Evolutionary conservation across 2,888 invertebrate species (phyloP), one percentile per base, ranked within the genome.

Genomic region (Julus scandinavius): DNA sequence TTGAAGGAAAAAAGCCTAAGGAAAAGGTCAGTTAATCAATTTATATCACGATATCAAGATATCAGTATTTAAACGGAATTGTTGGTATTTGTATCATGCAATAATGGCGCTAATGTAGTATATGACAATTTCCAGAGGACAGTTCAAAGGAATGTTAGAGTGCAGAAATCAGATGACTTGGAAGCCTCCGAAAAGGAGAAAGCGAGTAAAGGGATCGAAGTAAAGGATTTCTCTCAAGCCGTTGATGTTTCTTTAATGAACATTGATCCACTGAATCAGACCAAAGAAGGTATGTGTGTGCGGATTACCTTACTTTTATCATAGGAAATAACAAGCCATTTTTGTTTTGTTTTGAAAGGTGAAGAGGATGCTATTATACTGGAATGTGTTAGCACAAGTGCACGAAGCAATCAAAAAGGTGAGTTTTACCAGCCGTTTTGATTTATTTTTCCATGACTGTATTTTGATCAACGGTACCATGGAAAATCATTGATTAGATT

Each of bases 1-100:
- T 87, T 20, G 83, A 87, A 45, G 87, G 87, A n/a, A 83, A 45
- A 11, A 87, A 83, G 2, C 83, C 83, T n/a, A 20, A 87, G 45
- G 4, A n/a, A 58, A 41, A 41, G 40, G 87, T 58, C 1, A 86
- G 86, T 49, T 11, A 3, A 86, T 29, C 0, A 0, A 54, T 3
- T 3, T 13, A 15, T 54, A 11, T 54, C 54, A n/a, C n/a, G n/a
- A n/a, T n/a, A n/a, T n/a, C n/a, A n/a, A n/a, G n/a, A 15, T 54
- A 11, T 54, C 54, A 29, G 29, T 29, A 29, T 29, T 29, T 29
- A 29, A 29, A 29, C 1, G 29, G 29, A 29, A 29, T 29, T 29
- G 45, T 0, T 45, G 45, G 45, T 45, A 7, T 7, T 45, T 7
- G 1, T 45, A 45, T 45, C 45, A 7, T 5, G 1, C 29, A 29